Conservation (phyloP, 2,888 invertebrate genomes). For the Erpobdella octoculata region DNA sequence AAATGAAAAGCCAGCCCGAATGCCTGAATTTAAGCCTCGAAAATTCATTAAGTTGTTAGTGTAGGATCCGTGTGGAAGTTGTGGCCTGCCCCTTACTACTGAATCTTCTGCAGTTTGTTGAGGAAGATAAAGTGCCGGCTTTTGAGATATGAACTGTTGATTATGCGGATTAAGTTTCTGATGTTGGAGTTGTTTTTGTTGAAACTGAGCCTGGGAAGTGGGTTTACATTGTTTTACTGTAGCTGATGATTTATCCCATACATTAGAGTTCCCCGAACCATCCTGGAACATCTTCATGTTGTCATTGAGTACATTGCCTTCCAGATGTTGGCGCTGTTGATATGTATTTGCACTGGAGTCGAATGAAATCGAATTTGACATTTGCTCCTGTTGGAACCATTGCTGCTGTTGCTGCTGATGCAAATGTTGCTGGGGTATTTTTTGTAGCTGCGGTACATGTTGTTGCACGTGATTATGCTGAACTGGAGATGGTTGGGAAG, state of each 20-base stretch:
- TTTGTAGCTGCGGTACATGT: too few relatives aligned
- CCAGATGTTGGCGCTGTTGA: background rate
- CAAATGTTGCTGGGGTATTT: too few relatives aligned
- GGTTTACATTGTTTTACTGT: background rate
- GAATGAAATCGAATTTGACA: background rate
- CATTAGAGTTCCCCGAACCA: background rate
- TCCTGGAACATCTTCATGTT: conserved; percentile 5
- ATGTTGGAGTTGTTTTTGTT: conserved; percentile 42
- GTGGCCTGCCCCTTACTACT: background rate
- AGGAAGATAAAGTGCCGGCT: background rate
- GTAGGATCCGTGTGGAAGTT: background rate
- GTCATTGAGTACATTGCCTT: background rate
- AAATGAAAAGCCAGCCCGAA: background rate
- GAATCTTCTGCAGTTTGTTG: background rate
- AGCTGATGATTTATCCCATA: background rate
- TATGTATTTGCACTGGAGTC: background rate
- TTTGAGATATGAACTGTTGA: background rate
- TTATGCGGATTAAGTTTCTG: conserved; percentile 36
- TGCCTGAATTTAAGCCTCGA: background rate
- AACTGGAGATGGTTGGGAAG: too few relatives aligned
- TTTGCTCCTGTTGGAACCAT: conserved; percentile 19
- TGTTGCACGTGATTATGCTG: too few relatives aligned
- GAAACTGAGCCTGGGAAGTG: background rate
- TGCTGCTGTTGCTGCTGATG: conserved; percentile 13
- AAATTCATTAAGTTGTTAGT: background rate